Base-by-base conservation (phyloP, 2,888 invertebrate genomes). In the Cataglyphis livida region DNA sequence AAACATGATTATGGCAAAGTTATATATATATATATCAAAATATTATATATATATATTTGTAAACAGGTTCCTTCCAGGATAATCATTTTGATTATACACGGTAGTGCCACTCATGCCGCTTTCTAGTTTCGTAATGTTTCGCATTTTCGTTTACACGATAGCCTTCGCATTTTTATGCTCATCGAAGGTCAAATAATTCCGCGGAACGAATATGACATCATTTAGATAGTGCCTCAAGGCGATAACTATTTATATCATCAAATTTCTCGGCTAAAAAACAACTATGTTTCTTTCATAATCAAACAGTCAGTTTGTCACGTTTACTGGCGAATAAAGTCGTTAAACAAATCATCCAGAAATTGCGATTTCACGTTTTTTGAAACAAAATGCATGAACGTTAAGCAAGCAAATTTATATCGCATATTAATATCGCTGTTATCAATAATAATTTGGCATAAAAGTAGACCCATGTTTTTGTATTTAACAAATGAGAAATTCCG, bases 161-260 rank as follows among this genome's bases (percentile, higher is more conserved):
- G 25, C 5, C 3, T 74, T 62, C 41, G 15, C 15, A 35, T 25
- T 25, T 6, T 64, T 35, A 48, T 35, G 5, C 51, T 5, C 62
- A 35, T 64, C 35, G 38, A 54, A 75, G 64, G 12, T 75, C 65
- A 38, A 65, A 62, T 62, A 48, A 76, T 65, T 65, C 10, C 28
- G 38, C 18, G 25, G 3, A 35, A 25, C 21, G 21, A 35, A 35
- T 21, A 44, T 7, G 32, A 61, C 9, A 75, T 64, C 18, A 75
- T 64, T 75, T 65, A 65, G 5, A 15, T 35, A 15, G 0, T 25
- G 7, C n/a, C 54, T 66, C 38, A 28, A 76, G 38, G 25, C 28
- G 48, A 38, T 54, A 65, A 51, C 25, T n/a, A 1, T n/a, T 51
- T 0, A 6, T 38, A 54, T 76, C 21, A 12, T 12, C 32, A 21